Conservation (phyloP, 23 tunicate genomes). For the Styela clava region DNA sequence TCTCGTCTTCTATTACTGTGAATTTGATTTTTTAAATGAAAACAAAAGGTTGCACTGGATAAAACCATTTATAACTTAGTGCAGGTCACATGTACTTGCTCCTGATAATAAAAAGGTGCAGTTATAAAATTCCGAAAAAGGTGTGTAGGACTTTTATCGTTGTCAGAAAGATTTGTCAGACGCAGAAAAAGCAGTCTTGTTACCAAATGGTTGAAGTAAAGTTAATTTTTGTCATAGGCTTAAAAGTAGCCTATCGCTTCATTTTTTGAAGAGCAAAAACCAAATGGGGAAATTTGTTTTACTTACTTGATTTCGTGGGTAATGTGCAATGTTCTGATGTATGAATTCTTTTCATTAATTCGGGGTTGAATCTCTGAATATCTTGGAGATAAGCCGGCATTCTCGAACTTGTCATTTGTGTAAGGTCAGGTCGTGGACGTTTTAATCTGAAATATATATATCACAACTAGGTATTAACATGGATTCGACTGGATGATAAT, state of each 20-base stretch:
- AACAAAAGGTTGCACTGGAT: neutral
- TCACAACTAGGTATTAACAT: too few species aligned
- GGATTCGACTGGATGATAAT: too few species aligned
- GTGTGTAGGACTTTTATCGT: too few species aligned
- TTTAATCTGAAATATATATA: neutral
- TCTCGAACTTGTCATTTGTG: neutral
- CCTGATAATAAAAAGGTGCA: too few species aligned
- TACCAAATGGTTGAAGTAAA: too few species aligned
- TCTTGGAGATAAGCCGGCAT: slow-evolving; percentile 23
- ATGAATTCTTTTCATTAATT: slow-evolving; percentile 6
- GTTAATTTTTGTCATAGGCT: too few species aligned
- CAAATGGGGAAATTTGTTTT: too few species aligned
- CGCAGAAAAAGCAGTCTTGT: too few species aligned
- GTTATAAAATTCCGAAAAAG: too few species aligned
- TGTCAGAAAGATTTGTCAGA: too few species aligned
- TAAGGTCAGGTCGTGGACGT: neutral
- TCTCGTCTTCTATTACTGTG: slow-evolving; percentile 29
- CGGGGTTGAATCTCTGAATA: slow-evolving; percentile 7
- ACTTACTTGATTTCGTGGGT: slow-evolving; percentile 23
- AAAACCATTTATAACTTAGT: neutral
- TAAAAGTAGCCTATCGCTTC: too few species aligned
- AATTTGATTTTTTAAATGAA: neutral
- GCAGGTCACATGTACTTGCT: neutral
- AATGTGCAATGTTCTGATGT: slow-evolving; percentile 15
- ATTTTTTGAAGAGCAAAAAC: too few species aligned